These are phyloP conservation scores for Cremastinae sp. DNA, from an alignment of 2,888 invertebrate genomes.

Conservation along the genomic window DNA sequence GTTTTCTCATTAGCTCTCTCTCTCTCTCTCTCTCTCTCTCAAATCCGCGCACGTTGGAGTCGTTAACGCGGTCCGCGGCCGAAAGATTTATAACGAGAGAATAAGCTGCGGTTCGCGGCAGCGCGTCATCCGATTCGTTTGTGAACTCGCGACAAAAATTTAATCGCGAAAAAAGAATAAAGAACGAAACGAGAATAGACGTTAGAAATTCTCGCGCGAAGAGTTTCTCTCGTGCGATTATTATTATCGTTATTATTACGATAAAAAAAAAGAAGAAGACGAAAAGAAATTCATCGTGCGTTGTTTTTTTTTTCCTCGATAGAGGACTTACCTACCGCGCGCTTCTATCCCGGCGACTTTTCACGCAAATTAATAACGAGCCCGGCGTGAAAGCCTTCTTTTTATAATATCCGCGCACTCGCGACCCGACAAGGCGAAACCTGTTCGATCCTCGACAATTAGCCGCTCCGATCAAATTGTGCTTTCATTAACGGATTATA, in stretches of 20 bases:
- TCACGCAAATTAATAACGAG: constrained; percentile 44
- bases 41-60: constrained; percentile 49
- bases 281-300: constrained; percentile 16
- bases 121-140: constrained; percentile 50
- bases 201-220: constrained; percentile 46
- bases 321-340: constrained; percentile 38
- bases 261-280: background rate
- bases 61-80: constrained; percentile 65
- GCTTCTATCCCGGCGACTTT: constrained; percentile 28
- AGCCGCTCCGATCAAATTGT: constrained; percentile 17
- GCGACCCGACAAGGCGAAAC: constrained; percentile 33
- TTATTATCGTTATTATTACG: constrained; percentile 29
- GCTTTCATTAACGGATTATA: constrained; percentile 27
- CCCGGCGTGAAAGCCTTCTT: background rate
- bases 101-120: constrained; percentile 52
- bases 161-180: constrained; percentile 31
- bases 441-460: constrained; percentile 43
- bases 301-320: constrained; percentile 19
- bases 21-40: too few species aligned
- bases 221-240: constrained; percentile 20
- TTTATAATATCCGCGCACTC: background rate
- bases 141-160: constrained; percentile 55
- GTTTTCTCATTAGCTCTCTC: too few species aligned
- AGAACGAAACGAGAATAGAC: constrained; percentile 43
- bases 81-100: constrained; percentile 68